Conservation (phyloP, 2,888 invertebrate genomes). For the Mactromeris polynyma region DNA sequence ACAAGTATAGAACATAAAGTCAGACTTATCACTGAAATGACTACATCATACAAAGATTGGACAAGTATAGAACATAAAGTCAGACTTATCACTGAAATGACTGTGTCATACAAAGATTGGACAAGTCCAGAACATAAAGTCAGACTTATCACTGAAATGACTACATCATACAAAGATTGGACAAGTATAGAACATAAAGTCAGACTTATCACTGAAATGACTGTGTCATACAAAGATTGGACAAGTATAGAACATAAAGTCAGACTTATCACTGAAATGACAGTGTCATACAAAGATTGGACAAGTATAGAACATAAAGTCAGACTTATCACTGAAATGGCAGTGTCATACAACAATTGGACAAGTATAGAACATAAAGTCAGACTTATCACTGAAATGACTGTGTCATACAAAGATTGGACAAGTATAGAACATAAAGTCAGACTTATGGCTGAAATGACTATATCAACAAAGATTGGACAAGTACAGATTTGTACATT, state of each 20-base stretch:
- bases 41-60: slow-evolving; percentile 66
- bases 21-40: slow-evolving; percentile 78
- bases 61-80: too few relatives aligned
- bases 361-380: too few relatives aligned
- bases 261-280: slow-evolving; percentile 78
- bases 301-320: too few relatives aligned
- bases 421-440: too few relatives aligned
- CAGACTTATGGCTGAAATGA: too few relatives aligned
- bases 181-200: too few relatives aligned
- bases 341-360: slow-evolving; percentile 67
- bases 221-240: slow-evolving; percentile 66
- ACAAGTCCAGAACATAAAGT: too few relatives aligned
- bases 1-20: too few relatives aligned
- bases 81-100: slow-evolving; percentile 78
- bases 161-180: slow-evolving; percentile 66
- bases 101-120: slow-evolving; percentile 66
- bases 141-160: slow-evolving; percentile 78
- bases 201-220: slow-evolving; percentile 78
- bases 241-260: too few relatives aligned
- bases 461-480: too few relatives aligned
- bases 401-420: slow-evolving; percentile 66
- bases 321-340: slow-evolving; percentile 78
- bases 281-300: slow-evolving; percentile 66
- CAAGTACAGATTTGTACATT: too few relatives aligned
- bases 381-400: slow-evolving; percentile 78